Percentiles rank a stretch among this genome's conserved stretches.
Conservation (phyloP, 2,113 vertebrate species). For the Harpagus bidentatus region DNA sequence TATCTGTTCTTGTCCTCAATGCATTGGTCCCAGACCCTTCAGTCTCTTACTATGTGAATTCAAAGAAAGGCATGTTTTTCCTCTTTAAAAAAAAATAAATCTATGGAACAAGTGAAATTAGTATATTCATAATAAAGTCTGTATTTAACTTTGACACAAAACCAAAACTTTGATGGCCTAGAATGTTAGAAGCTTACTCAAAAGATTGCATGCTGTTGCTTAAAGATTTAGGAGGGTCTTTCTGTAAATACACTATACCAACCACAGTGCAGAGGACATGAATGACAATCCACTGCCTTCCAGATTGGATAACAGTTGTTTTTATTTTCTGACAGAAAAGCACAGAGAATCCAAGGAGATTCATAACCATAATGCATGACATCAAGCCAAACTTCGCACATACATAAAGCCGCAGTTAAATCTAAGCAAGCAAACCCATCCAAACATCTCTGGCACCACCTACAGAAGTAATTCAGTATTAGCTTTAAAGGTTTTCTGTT, state of each 20-base stretch:
- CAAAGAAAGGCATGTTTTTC: background rate
- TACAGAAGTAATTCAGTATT: conserved; percentile 15
- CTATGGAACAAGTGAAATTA: background rate
- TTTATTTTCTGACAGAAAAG: background rate
- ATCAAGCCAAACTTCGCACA: background rate
- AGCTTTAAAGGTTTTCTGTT: background rate
- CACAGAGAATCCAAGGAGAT: background rate
- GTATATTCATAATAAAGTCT: background rate
- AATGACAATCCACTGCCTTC: background rate
- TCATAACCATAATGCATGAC: background rate
- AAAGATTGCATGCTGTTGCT: background rate
- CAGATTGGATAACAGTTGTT: background rate
- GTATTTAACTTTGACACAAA: background rate
- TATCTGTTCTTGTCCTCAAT: background rate
- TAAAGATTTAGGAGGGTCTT: background rate
- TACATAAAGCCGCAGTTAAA: background rate
- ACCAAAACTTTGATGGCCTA: background rate
- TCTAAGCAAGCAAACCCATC: background rate
- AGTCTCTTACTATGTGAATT: background rate
- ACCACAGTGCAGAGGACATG: background rate
- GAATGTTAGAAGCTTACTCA: background rate
- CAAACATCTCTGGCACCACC: conserved; percentile 54
- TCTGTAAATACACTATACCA: background rate
- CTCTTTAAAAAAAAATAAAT: background rate
- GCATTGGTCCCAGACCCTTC: background rate